These are phyloP conservation scores for Hipparchia sbordonii DNA, from an alignment of 2,888 invertebrate species.

Conservation along the genomic window DNA sequence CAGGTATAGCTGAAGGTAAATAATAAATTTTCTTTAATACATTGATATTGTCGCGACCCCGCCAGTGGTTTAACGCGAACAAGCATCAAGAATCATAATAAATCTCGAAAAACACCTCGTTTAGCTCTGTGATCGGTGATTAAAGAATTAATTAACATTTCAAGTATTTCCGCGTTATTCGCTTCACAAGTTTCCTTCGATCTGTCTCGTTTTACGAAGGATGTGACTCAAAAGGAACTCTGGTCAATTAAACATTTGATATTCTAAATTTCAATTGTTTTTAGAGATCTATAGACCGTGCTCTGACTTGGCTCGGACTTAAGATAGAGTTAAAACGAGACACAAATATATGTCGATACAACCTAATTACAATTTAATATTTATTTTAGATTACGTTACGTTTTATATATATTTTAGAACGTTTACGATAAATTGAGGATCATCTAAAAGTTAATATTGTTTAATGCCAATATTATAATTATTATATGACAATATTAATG, in stretches of 20 bases:
- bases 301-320: too few relatives aligned
- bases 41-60: background rate
- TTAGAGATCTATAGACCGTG: too few relatives aligned
- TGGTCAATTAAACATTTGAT: background rate
- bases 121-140: background rate
- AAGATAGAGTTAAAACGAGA: too few relatives aligned
- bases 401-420: too few relatives aligned
- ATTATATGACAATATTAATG: constrained; percentile 3
- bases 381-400: too few relatives aligned
- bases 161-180: constrained; percentile 17
- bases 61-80: background rate
- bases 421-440: too few relatives aligned
- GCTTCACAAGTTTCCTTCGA: background rate
- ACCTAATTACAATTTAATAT: too few relatives aligned
- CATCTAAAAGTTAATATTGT: too few relatives aligned
- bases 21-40: background rate
- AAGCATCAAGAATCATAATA: background rate
- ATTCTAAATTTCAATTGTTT: background rate
- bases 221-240: constrained; percentile 5
- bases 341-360: too few relatives aligned
- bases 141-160: constrained; percentile 15
- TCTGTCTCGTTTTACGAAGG: constrained; percentile 7
- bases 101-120: constrained; percentile 1
- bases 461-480: background rate
- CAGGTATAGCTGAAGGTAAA: background rate